These are phyloP conservation scores for Vidua chalybeata DNA, from an alignment of 2,113 vertebrate genomes.

Conservation along the genomic window DNA sequence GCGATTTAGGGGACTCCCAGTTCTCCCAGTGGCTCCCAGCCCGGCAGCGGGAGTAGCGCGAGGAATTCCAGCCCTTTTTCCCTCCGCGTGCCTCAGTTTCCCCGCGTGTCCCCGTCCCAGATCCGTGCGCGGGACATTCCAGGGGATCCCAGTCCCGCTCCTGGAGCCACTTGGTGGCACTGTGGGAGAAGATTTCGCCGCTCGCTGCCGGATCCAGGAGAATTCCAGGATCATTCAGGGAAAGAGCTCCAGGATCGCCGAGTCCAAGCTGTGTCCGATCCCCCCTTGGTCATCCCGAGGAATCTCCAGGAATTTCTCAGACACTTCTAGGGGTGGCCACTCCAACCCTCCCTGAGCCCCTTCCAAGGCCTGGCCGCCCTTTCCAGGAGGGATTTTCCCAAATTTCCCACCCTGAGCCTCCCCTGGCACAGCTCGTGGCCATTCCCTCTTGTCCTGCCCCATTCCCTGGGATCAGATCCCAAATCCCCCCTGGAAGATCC, in stretches of 20 bases:
- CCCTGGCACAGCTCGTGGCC: background rate
- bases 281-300: background rate
- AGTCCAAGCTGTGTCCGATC: background rate
- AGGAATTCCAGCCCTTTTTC: background rate
- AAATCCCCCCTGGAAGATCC: background rate
- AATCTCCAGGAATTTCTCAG: background rate
- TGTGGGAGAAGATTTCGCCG: background rate
- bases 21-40: background rate
- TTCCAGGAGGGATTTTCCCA: background rate
- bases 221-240: background rate
- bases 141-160: background rate
- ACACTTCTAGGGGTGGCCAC: background rate
- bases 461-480: background rate
- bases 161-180: background rate
- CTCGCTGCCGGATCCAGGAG: background rate
- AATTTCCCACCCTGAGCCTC: background rate
- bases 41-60: background rate
- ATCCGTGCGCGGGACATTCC: background rate
- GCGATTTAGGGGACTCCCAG: background rate
- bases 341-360: background rate
- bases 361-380: background rate
- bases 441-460: accelerated
- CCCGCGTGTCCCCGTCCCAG: background rate
- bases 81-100: background rate
- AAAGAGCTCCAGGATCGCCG: background rate